A percentile compares a stretch with the other conserved stretches of the same genome.
These are phyloP conservation scores for Ditula angustiorana DNA, from an alignment of 2,888 invertebrate genomes.

Conservation along the genomic window DNA sequence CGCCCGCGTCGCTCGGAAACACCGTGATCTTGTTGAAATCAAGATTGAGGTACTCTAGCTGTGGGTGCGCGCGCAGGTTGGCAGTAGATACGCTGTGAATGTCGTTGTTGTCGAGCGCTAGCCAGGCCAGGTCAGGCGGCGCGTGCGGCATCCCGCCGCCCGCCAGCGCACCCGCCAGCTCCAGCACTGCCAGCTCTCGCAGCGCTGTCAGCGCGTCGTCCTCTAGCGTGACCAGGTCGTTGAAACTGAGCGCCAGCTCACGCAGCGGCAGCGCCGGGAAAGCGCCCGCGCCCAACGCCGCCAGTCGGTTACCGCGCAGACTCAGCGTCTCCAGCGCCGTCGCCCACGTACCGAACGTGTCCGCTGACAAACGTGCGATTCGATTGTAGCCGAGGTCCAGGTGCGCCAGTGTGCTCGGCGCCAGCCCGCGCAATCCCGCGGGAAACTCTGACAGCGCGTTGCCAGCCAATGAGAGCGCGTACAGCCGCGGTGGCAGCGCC, in stretches of 20 bases:
- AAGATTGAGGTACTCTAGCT: slow-evolving; percentile 91
- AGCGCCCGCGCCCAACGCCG: slow-evolving; percentile 86
- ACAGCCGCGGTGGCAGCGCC: slow-evolving; percentile 86
- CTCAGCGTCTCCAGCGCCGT: slow-evolving; percentile 89
- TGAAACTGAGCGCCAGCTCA: slow-evolving; percentile 94
- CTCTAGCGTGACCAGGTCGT: slow-evolving; percentile 91
- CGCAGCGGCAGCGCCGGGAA: slow-evolving; percentile 90
- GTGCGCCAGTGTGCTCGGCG: slow-evolving; percentile 86
- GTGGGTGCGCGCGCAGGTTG: slow-evolving; percentile 88
- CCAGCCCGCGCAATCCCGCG: slow-evolving; percentile 85
- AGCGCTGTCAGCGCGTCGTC: slow-evolving; percentile 89
- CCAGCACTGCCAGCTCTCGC: slow-evolving; percentile 90
- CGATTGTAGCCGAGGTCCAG: slow-evolving; percentile 94
- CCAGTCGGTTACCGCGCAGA: slow-evolving; percentile 91
- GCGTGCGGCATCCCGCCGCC: slow-evolving; percentile 89
- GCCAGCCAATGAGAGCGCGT: slow-evolving; percentile 90
- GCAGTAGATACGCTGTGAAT: slow-evolving; percentile 85
- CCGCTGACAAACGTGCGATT: slow-evolving; percentile 87
- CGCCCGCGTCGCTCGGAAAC: slow-evolving; percentile 84
- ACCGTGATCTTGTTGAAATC: slow-evolving; percentile 92
- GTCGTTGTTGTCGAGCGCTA: slow-evolving; percentile 93
- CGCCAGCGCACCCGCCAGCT: slow-evolving; percentile 91
- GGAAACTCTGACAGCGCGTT: slow-evolving; percentile 90
- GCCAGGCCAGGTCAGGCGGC: slow-evolving; percentile 89
- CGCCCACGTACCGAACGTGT: slow-evolving; percentile 90